These are phyloP conservation scores for Chloropsis cyanopogon DNA, from an alignment of 2,113 vertebrate genomes.

Conservation along the genomic window DNA sequence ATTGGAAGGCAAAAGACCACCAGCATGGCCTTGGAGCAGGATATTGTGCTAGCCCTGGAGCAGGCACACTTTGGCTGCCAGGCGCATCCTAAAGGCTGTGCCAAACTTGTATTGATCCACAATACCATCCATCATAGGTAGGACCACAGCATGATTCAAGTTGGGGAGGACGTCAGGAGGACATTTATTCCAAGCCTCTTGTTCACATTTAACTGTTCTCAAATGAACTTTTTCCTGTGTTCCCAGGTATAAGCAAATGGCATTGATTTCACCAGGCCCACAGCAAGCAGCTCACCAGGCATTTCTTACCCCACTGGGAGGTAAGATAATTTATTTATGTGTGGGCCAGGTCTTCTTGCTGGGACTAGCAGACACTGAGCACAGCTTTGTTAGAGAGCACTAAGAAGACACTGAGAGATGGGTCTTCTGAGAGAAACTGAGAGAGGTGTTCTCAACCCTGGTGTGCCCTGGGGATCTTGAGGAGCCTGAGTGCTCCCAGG, in stretches of 20 bases:
- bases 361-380: neutral
- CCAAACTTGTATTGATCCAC: neutral
- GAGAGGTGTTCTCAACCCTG: neutral
- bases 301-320: neutral
- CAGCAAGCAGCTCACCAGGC: neutral
- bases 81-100: neutral
- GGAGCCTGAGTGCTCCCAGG: neutral
- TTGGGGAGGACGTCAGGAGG: rapidly evolving
- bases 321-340: neutral
- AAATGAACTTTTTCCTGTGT: neutral
- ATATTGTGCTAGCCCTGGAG: neutral
- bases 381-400: neutral
- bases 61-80: neutral
- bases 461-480: neutral
- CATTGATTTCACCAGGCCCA: neutral
- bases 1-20: neutral
- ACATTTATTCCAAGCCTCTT: neutral
- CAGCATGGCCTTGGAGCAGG: neutral
- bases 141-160: neutral
- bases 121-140: neutral
- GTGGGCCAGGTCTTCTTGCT: neutral
- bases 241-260: neutral
- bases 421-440: neutral
- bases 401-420: neutral
- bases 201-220: neutral